Conservation (phyloP, 2,113 vertebrate species). For the Procapra przewalskii region DNA sequence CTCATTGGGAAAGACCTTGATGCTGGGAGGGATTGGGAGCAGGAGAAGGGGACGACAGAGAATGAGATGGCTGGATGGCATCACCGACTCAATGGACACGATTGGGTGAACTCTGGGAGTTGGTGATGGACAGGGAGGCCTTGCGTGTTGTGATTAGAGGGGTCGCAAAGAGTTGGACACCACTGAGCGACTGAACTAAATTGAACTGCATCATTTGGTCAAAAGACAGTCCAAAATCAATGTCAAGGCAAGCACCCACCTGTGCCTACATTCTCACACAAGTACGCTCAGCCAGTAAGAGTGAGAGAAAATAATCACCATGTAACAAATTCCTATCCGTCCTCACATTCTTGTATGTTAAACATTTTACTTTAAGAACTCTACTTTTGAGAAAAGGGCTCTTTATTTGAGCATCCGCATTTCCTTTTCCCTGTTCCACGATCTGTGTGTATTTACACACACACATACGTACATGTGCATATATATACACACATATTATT, state of each 20-base stretch:
- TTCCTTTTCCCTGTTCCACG: not conserved
- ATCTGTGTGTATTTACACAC: not conserved
- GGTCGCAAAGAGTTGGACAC: too few species aligned
- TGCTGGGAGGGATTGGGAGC: too few species aligned
- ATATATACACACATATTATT: not conserved
- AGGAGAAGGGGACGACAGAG: too few species aligned
- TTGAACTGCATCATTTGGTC: not conserved
- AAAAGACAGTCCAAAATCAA: not conserved
- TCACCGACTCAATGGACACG: too few species aligned
- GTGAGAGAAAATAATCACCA: not conserved
- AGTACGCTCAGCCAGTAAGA: not conserved
- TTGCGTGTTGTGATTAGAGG: accelerated
- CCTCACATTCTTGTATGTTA: not conserved
- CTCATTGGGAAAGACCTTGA: too few species aligned
- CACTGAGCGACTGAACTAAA: too few species aligned
- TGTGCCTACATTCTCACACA: not conserved
- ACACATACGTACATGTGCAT: not conserved
- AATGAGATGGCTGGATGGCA: too few species aligned
- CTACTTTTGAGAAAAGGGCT: not conserved
- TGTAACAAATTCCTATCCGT: not conserved
- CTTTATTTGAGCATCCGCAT: not conserved
- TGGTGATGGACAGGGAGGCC: too few species aligned
- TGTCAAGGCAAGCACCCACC: not conserved
- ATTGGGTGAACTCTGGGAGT: too few species aligned
- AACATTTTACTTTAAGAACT: not conserved